These are phyloP conservation scores for Psittacus erithacus DNA, from an alignment of 2,113 vertebrate genomes.

Conservation along the genomic window DNA sequence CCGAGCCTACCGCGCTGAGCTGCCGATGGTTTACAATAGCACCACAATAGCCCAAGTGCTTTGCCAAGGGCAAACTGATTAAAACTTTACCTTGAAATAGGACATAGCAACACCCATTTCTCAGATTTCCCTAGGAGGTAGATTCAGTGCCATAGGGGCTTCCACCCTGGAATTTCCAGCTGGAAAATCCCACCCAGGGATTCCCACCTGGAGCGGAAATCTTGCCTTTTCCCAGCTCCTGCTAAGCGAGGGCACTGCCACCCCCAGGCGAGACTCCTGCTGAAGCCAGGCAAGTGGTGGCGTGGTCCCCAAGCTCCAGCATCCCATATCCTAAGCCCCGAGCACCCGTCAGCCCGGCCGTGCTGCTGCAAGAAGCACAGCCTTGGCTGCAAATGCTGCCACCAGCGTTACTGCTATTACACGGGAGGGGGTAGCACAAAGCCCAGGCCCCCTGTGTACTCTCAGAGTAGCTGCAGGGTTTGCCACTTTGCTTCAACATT, in stretches of 20 bases:
- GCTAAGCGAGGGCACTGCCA: neutral
- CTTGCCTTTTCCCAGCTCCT: neutral
- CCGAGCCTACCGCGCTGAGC: constrained; percentile 52
- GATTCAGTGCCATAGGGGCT: constrained; percentile 60
- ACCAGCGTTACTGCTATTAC: neutral
- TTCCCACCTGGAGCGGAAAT: neutral
- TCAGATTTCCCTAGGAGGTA: constrained; percentile 69
- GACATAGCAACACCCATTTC: constrained; percentile 47
- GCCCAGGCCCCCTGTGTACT: neutral
- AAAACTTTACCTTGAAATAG: constrained; percentile 64
- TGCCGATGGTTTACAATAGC: constrained; percentile 61
- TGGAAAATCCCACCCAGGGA: no score
- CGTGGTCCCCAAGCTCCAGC: neutral
- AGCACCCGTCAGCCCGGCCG: neutral
- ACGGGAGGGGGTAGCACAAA: neutral
- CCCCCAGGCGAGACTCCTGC: neutral
- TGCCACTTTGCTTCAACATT: constrained; percentile 29
- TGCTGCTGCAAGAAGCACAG: neutral
- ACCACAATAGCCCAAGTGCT: constrained; percentile 57
- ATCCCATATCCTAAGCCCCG: neutral
- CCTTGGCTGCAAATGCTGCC: neutral
- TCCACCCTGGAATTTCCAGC: no score
- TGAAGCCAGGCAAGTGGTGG: neutral
- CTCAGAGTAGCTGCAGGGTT: neutral
- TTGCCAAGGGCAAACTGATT: constrained; percentile 57